Conservation (phyloP, 2,888 invertebrate species). For the Rhamnusium bicolor region DNA sequence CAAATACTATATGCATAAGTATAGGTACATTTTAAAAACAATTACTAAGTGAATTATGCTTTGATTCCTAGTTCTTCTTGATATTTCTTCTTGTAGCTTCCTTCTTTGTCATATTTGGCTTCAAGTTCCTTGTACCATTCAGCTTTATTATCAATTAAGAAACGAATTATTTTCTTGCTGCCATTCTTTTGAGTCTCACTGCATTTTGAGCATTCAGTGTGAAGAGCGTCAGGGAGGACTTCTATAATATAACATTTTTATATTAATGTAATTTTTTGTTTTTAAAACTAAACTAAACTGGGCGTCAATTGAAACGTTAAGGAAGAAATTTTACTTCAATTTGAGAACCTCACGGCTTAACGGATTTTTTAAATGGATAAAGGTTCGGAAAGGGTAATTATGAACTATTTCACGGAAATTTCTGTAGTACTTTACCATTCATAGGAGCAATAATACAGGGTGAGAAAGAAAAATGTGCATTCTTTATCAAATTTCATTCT, state of each 20-base stretch:
- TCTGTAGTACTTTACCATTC: too few relatives aligned
- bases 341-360: too few relatives aligned
- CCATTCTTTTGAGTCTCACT: constrained; percentile 78
- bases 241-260: constrained; percentile 66
- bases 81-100: constrained; percentile 78
- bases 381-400: too few relatives aligned
- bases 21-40: neutral
- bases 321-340: too few relatives aligned
- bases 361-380: too few relatives aligned
- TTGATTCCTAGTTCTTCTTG: constrained; percentile 69
- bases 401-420: too few relatives aligned
- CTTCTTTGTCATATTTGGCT: constrained; percentile 80
- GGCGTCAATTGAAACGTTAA: too few relatives aligned
- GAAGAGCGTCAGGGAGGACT: constrained; percentile 81
- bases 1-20: neutral
- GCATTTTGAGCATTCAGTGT: constrained; percentile 80
- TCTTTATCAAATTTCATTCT: too few relatives aligned
- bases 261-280: neutral
- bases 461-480: too few relatives aligned
- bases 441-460: too few relatives aligned
- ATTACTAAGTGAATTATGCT: constrained; percentile 25
- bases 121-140: constrained; percentile 78
- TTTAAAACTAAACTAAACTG: too few relatives aligned
- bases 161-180: constrained; percentile 78
- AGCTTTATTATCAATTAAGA: constrained; percentile 78